Conservation (phyloP, 2,797 vertebrate species). For the Sebastiscus albofasciatus region DNA sequence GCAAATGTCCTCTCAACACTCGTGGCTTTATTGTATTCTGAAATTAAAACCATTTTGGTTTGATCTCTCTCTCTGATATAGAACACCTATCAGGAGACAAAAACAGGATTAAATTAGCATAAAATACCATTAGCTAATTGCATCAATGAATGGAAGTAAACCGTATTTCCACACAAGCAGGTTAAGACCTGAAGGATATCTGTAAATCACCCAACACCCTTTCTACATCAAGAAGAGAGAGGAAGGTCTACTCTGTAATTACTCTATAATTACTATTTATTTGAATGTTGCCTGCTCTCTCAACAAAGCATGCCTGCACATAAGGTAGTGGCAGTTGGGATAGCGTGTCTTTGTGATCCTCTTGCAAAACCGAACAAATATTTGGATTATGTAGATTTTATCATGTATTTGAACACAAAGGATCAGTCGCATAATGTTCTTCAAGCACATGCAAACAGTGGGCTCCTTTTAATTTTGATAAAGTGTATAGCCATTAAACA, state of each 20-base stretch:
- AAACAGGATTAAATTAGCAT: not conserved
- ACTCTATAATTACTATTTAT: not conserved
- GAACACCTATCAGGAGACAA: not conserved
- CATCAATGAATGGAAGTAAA: not conserved
- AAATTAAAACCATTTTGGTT: not conserved
- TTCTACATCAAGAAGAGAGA: not conserved
- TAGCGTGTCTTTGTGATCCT: not conserved
- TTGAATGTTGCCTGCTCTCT: not conserved
- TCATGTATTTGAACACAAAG: conserved; percentile 6
- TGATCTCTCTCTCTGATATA: not conserved
- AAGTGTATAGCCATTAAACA: conserved; percentile 13
- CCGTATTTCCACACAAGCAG: not conserved
- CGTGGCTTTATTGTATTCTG: not conserved
- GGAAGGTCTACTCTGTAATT: not conserved
- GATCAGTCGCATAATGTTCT: not conserved
- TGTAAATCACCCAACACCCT: not conserved
- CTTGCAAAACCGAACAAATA: not conserved
- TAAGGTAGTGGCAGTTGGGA: not conserved
- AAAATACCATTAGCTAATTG: not conserved
- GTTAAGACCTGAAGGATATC: not conserved
- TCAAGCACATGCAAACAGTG: conserved; percentile 18
- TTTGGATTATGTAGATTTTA: not conserved
- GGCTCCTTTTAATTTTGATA: conserved; percentile 27
- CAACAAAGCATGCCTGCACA: not conserved
- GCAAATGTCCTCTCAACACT: not conserved